Evolutionary conservation across 2,888 invertebrate genomes (phyloP).

Genomic region (Eilema griseolum): DNA sequence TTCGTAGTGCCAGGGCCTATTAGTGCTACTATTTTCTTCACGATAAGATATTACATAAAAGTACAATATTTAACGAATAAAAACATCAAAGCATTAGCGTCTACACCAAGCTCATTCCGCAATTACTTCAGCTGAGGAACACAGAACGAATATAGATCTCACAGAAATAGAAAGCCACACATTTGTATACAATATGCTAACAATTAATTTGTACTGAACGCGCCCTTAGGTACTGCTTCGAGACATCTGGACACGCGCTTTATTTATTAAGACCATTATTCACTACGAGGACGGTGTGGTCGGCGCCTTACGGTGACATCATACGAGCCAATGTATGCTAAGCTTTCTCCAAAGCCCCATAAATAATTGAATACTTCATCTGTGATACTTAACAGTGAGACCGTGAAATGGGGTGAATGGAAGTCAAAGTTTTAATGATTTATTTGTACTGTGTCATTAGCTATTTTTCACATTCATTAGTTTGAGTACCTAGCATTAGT

Average conservation of each 20-base stretch:
- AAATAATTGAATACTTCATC: slow-evolving; percentile 59
- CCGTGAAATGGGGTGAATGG: background rate
- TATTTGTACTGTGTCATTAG: background rate
- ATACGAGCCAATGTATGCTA: slow-evolving; percentile 55
- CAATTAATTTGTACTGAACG: slow-evolving; percentile 62
- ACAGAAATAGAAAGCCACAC: slow-evolving; percentile 15
- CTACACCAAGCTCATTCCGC: background rate
- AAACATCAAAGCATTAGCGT: background rate
- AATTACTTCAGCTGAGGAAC: background rate
- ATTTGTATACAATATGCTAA: slow-evolving; percentile 30
- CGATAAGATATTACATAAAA: background rate
- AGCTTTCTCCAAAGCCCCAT: slow-evolving; percentile 51
- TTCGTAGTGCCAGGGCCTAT: too few relatives aligned
- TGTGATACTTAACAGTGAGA: slow-evolving; percentile 56
- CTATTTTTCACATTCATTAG: background rate
- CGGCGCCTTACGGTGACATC: slow-evolving; percentile 56
- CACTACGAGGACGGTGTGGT: slow-evolving; percentile 51
- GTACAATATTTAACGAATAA: background rate
- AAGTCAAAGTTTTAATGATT: background rate
- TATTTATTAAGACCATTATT: slow-evolving; percentile 72
- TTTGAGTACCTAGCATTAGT: background rate
- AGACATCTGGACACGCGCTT: slow-evolving; percentile 66
- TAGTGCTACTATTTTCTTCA: background rate
- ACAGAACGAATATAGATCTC: background rate
- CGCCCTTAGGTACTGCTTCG: slow-evolving; percentile 53